These are phyloP conservation scores for Bryconaethiops microstoma DNA, from an alignment of 2,797 vertebrate genomes.

Conservation along the genomic window DNA sequence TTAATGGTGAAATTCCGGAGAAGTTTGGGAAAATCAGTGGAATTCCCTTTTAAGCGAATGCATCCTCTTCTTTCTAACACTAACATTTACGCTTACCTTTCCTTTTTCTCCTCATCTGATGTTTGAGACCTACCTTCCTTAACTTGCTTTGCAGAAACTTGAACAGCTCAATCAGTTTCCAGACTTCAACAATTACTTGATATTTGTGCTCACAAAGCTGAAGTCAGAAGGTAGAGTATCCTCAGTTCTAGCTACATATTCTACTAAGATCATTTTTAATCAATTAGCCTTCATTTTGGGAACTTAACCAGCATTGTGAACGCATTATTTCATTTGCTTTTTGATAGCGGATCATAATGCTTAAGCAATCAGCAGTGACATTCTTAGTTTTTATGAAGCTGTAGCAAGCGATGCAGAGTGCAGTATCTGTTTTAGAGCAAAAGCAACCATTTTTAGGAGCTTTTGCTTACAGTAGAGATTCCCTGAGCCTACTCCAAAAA, in stretches of 20 bases:
- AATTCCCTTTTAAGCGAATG: neutral
- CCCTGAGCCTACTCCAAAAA: slow-evolving; percentile 4
- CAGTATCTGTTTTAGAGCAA: too few relatives aligned
- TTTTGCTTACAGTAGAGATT: neutral
- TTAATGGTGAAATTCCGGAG: too few relatives aligned
- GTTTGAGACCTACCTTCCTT: slow-evolving; percentile 71
- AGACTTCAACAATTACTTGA: slow-evolving; percentile 98
- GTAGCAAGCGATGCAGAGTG: too few relatives aligned
- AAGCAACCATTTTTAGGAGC: too few relatives aligned
- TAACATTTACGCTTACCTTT: neutral
- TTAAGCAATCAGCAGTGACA: neutral
- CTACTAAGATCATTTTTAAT: neutral
- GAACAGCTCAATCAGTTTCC: slow-evolving; percentile 98
- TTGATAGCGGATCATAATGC: neutral
- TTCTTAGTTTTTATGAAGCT: neutral
- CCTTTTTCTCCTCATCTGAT: neutral
- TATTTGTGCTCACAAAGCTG: slow-evolving; percentile 96
- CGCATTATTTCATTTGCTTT: neutral
- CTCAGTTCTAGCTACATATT: neutral
- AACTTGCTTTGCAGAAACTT: slow-evolving; percentile 88
- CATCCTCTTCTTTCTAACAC: neutral
- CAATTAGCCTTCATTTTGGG: too few relatives aligned
- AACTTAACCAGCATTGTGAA: too few relatives aligned
- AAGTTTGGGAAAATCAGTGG: too few relatives aligned
- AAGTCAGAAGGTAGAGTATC: slow-evolving; percentile 91